Percentiles rank a stretch among this genome's conserved stretches.
These are phyloP conservation scores for Calameuta pallipes DNA, from an alignment of 2,888 invertebrate genomes.

Conservation along the genomic window DNA sequence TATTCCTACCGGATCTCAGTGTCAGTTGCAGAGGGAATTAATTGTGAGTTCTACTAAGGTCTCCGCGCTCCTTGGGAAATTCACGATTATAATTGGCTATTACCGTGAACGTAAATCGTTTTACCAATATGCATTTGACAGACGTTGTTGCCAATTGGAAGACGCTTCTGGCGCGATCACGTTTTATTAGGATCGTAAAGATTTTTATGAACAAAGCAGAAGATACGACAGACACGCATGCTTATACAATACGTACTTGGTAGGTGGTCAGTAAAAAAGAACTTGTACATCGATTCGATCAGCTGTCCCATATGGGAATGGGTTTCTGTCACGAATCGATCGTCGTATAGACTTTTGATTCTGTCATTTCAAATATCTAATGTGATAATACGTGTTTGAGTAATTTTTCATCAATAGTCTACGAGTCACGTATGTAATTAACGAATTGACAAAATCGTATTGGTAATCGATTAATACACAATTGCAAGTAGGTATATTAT, in stretches of 20 bases:
- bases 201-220: slow-evolving; percentile 11
- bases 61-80: neutral
- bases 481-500: neutral
- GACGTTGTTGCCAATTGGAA: neutral
- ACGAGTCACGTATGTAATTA: neutral
- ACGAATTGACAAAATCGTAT: neutral
- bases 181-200: slow-evolving; percentile 20
- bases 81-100: neutral
- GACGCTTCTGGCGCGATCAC: slow-evolving; percentile 17
- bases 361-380: neutral
- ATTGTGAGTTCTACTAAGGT: neutral
- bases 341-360: slow-evolving; percentile 10
- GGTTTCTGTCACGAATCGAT: slow-evolving; percentile 25
- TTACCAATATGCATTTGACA: neutral
- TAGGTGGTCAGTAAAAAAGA: neutral
- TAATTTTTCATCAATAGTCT: neutral
- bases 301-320: neutral
- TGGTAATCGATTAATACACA: neutral
- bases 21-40: neutral
- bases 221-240: neutral
- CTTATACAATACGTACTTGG: neutral
- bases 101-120: neutral
- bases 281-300: neutral
- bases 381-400: neutral
- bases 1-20: neutral